Evolutionary conservation across 2,113 vertebrate genomes (phyloP), one percentile per base, ranked within the genome.

Genomic region (Sceloporus undulatus): DNA sequence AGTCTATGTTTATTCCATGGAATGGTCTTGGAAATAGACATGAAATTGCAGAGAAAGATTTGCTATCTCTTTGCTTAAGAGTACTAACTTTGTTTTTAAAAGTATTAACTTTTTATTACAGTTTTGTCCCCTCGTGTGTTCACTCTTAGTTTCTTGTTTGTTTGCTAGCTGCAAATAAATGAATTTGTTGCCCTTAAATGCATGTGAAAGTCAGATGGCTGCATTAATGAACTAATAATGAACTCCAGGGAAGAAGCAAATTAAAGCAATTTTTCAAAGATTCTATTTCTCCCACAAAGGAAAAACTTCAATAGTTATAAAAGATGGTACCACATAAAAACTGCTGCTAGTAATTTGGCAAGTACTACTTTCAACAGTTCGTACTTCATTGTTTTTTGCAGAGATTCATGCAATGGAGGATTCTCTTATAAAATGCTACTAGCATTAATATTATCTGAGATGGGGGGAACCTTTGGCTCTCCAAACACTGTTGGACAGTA

Each of bases 251-350:
- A 84, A 82, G 65, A 34, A 90, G 91, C 89, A 96, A 96, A 97
- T 97, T 90, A 96, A 95, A 96, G 42, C 87, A 89, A 92, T 96
- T 93, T 94, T 91, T 96, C 96, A 95, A 94, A 84, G 77, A 89
- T 79, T 84, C 78, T 84, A 94, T 95, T 93, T 74, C 56, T 92
- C 34, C 92, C 88, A 93, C 91, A 90, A 81, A 89, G 88, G 78
- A 85, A 94, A 93, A 95, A 93, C 48, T 66, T 81, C 42, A 88
- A 76, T 89, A 89, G 78, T 88, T 73, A 76, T 87, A 87, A 93
- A 91, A 71, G 65, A 87, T 81, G 0, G 1, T 5, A 4, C 79
- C 87, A 87, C 66, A 78, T 93, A 52, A 40, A 83, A 87, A 71
- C 25, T 48, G 62, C n/a, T 79, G 65, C 8, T 27, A 34, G 54